A percentile compares a stretch with the other conserved stretches of the same genome.
These are phyloP conservation scores for Diadumene lineata DNA, from an alignment of 92 coral and sea anemone species.

Conservation along the genomic window DNA sequence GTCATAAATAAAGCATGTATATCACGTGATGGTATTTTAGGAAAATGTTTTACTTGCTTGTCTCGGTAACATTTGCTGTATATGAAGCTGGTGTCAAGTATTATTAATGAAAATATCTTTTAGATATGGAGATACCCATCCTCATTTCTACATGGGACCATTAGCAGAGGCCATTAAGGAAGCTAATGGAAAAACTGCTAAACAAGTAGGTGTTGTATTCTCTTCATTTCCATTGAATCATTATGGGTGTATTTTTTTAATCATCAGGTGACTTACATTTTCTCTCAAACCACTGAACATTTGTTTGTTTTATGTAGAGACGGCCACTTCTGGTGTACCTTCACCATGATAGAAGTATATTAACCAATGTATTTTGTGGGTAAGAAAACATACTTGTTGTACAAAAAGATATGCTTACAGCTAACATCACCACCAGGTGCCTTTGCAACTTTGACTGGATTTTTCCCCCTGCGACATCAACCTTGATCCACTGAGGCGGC, in stretches of 20 bases:
- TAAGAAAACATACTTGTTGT: too few species aligned
- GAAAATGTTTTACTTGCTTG: too few species aligned
- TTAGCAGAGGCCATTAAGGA: conserved; percentile 89
- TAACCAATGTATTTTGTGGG: conserved; percentile 98
- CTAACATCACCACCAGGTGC: too few species aligned
- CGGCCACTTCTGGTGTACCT: conserved; percentile 85
- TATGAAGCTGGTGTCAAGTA: neutral
- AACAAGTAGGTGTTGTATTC: conserved; percentile 55
- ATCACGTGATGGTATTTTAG: too few species aligned
- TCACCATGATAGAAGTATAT: conserved; percentile 93
- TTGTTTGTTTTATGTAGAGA: conserved; percentile 51
- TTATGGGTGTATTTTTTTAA: too few species aligned
- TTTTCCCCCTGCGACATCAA: too few species aligned
- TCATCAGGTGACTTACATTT: neutral
- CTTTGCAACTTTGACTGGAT: too few species aligned
- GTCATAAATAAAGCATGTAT: too few species aligned
- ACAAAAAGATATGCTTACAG: too few species aligned
- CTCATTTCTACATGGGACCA: conserved; percentile 97
- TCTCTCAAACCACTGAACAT: neutral
- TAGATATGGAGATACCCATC: conserved; percentile 94
- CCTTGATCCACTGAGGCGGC: too few species aligned
- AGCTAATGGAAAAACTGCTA: conserved; percentile 86
- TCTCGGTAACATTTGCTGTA: too few species aligned
- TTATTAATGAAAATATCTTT: neutral
- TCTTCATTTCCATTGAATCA: too few species aligned